Percentiles rank a stretch among this genome's conserved stretches.
Evolutionary conservation across 2,888 invertebrate genomes (phyloP).

Genomic region (Xylocampa areola): DNA sequence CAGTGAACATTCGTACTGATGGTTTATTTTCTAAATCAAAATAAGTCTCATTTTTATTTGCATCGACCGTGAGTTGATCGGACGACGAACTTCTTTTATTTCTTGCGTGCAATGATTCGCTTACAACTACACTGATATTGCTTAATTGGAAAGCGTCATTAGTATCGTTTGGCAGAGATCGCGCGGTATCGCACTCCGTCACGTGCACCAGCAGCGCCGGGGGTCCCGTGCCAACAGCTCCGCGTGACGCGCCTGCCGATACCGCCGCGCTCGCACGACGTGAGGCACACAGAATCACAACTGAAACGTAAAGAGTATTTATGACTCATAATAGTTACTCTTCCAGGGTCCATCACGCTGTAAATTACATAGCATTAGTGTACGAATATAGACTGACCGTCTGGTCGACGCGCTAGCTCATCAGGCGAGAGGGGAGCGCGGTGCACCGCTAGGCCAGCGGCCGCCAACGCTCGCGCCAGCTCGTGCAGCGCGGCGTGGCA

Average conservation of each 20-base stretch:
- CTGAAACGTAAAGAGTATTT: conserved; percentile 62
- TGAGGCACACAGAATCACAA: conserved; percentile 66
- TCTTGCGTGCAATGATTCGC: conserved; percentile 45
- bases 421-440: conserved; percentile 42
- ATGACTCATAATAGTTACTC: too few relatives aligned
- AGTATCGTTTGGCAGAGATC: conserved; percentile 24
- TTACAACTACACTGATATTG: conserved; percentile 64
- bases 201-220: conserved; percentile 54
- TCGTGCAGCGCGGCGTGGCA: conserved; percentile 63
- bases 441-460: conserved; percentile 64
- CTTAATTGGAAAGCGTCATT: conserved; percentile 49
- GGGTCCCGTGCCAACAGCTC: conserved; percentile 30
- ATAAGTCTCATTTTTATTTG: conserved; percentile 10
- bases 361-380: not conserved
- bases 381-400: conserved; percentile 59
- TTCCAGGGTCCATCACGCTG: too few relatives aligned
- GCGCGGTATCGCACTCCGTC: conserved; percentile 46
- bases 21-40: not conserved
- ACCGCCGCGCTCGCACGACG: conserved; percentile 32
- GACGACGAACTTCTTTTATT: conserved; percentile 18
- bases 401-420: conserved; percentile 56
- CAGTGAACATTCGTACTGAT: not conserved
- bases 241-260: conserved; percentile 25
- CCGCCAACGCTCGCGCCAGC: conserved; percentile 60
- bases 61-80: conserved; percentile 3